phyloP scores from a whole-genome alignment of 2,888 invertebrate species.

The Eristalis intricaria region DNA sequence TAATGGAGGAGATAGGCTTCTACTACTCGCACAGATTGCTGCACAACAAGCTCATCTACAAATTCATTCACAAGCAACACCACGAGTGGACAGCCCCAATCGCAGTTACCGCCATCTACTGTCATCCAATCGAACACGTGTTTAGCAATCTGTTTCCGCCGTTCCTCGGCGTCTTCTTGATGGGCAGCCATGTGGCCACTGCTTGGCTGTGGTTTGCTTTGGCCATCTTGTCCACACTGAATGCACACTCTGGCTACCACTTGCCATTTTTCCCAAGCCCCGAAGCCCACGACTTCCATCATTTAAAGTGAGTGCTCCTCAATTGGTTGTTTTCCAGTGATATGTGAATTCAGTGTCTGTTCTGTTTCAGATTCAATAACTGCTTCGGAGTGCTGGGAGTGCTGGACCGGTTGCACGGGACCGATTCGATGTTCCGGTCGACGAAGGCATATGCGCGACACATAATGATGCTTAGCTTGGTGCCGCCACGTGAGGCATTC shows the following conservation, averaged over 20 bases:
- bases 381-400: slow-evolving; percentile 92
- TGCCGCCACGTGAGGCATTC: slow-evolving; percentile 86
- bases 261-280: slow-evolving; percentile 92
- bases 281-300: slow-evolving; percentile 94
- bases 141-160: slow-evolving; percentile 90
- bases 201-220: slow-evolving; percentile 90
- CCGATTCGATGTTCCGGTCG: slow-evolving; percentile 88
- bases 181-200: slow-evolving; percentile 90
- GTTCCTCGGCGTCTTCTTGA: slow-evolving; percentile 87
- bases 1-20: slow-evolving; percentile 91
- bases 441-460: slow-evolving; percentile 88
- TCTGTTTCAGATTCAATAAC: slow-evolving; percentile 88
- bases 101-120: slow-evolving; percentile 90
- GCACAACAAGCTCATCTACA: slow-evolving; percentile 89
- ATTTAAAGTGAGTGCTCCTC: slow-evolving; percentile 86
- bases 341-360: neutral
- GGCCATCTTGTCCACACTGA: slow-evolving; percentile 89
- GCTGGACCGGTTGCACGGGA: slow-evolving; percentile 91
- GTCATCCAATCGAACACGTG: slow-evolving; percentile 90
- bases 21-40: slow-evolving; percentile 92
- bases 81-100: slow-evolving; percentile 95
- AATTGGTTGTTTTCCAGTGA: neutral
- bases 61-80: slow-evolving; percentile 91
- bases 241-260: slow-evolving; percentile 93
- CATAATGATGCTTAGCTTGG: slow-evolving; percentile 86